Evolutionary conservation across 2,113 vertebrate genomes (phyloP).

Genomic region (Chinchilla lanigera): DNA sequence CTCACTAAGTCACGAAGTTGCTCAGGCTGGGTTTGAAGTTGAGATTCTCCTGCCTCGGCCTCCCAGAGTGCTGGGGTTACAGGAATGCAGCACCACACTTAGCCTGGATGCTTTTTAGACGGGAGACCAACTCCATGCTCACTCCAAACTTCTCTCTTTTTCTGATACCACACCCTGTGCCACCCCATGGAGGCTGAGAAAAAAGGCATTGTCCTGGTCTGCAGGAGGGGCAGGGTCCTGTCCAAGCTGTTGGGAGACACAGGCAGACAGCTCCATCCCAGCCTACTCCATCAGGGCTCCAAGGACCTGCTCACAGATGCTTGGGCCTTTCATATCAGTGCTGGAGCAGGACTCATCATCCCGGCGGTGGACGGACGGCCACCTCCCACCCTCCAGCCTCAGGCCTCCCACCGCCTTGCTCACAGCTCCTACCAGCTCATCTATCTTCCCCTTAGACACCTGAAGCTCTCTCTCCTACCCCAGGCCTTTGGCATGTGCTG

Average conservation of each 20-base stretch:
- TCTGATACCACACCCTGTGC: background rate
- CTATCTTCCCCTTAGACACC: background rate
- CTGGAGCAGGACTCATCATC: background rate
- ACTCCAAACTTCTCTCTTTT: background rate
- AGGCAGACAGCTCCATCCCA: background rate
- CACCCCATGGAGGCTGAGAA: background rate
- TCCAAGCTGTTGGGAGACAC: background rate
- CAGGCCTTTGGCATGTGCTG: background rate
- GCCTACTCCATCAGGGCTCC: background rate
- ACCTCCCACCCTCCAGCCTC: background rate
- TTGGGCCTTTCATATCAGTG: background rate
- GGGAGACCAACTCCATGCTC: background rate
- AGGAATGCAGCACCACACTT: background rate
- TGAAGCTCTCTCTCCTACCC: background rate
- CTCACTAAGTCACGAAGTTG: background rate
- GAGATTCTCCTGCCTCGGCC: background rate
- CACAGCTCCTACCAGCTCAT: too few species aligned
- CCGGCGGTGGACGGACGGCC: accelerated
- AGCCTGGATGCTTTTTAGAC: background rate
- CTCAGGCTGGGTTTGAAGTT: background rate
- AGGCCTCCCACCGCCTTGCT: background rate
- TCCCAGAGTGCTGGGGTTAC: background rate
- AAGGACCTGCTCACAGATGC: background rate
- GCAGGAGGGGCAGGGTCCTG: background rate
- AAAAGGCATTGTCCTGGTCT: background rate